Base-by-base conservation (phyloP, 2,888 invertebrate species). In the Sphaerophoria taeniata region DNA sequence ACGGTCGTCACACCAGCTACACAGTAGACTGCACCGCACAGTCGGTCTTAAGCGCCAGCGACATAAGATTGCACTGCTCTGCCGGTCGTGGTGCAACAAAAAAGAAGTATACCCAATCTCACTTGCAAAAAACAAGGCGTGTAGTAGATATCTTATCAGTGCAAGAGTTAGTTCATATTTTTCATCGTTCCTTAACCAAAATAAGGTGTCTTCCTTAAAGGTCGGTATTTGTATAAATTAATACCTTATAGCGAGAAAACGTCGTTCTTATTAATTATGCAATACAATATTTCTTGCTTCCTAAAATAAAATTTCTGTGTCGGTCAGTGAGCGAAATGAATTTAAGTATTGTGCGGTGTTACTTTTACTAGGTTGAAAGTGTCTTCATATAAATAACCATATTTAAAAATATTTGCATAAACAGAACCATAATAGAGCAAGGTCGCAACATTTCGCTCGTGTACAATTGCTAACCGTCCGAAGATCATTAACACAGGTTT, bases 391-490 rank as follows among this genome's bases (percentile, higher is more conserved):
- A 56, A 56, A 34, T 14, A 39, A 16, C n/a, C n/a, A n/a, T n/a
- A n/a, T n/a, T n/a, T n/a, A 11, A 36, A 58, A 60, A 24, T 36
- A 24, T 79, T 60, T 43, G 51, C 73, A 67, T 67, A 53, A 67
- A 39, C 51, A 24, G 51, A 61, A 36, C 71, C 43, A 63, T 34
- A 24, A 39, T 74, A 24, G 83, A 78, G 74, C 74, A 74, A 71
- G 73, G 74, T 49, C 70, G 34, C 70, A 78, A 75, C 78, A 74
- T 83, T 78, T 78, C 61, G 58, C 63, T 60, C 43, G 24, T 63
- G 65, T 33, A 60, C 31, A 70, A 45, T 58, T 49, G 43, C 53
- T 39, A 1, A 34, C 56, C 33, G 82, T 45, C 43, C 67, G 16
- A 60, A 56, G 70, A 76, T 61, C 45, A 63, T 6, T 63, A 65